A percentile compares a stretch with the other conserved stretches of the same genome.
These are phyloP conservation scores for Python bivittatus DNA, from an alignment of 2,113 vertebrate genomes.

Conservation along the genomic window DNA sequence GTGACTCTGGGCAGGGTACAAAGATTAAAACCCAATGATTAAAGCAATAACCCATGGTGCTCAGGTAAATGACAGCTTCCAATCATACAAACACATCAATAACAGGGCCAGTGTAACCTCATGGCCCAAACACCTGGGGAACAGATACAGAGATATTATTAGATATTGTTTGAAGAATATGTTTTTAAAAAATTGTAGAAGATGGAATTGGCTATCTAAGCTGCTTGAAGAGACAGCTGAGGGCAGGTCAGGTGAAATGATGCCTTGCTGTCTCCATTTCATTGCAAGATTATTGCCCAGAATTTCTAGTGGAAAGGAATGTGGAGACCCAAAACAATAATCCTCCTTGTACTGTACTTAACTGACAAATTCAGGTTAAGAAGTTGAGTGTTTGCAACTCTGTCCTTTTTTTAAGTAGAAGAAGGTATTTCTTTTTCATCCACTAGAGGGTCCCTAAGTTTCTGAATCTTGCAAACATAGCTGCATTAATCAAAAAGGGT, in stretches of 20 bases:
- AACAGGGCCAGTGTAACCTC: background rate
- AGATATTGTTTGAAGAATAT: background rate
- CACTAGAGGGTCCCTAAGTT: conserved; percentile 19
- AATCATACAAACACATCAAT: background rate
- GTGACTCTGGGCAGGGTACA: background rate
- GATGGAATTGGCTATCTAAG: background rate
- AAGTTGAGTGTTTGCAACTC: background rate
- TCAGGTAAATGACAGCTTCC: background rate
- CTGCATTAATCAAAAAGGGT: conserved; percentile 28
- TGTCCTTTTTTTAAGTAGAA: background rate
- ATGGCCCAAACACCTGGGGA: background rate
- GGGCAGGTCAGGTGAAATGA: background rate
- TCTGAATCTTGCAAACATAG: conserved; percentile 17
- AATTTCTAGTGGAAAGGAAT: background rate
- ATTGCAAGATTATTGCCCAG: background rate
- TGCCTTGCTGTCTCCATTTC: background rate
- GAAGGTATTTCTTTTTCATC: background rate
- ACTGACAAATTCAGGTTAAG: background rate
- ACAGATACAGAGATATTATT: background rate
- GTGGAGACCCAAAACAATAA: background rate
- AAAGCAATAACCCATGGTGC: background rate
- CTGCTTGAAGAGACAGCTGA: background rate
- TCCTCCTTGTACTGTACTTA: background rate
- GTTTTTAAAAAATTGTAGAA: background rate
- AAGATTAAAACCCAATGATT: background rate